Conservation (phyloP, 2,113 vertebrate species). For the Poecile atricapillus region DNA sequence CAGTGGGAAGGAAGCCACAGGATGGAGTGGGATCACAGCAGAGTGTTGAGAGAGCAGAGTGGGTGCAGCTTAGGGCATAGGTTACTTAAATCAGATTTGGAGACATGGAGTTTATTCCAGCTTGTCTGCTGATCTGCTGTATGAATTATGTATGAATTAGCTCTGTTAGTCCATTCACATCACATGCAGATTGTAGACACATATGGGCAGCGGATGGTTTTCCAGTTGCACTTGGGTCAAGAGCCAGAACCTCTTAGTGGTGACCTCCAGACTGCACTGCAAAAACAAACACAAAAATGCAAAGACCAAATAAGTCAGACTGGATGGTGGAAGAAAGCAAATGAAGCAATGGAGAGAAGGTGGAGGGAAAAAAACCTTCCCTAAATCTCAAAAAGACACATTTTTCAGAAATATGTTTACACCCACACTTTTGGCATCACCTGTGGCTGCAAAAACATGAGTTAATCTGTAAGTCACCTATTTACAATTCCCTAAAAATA, state of each 20-base stretch:
- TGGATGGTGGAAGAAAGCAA: background rate
- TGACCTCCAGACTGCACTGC: background rate
- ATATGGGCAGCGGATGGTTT: background rate
- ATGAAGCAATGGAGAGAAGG: background rate
- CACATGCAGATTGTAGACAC: background rate
- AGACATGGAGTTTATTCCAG: background rate
- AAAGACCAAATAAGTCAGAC: background rate
- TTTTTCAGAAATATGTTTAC: background rate
- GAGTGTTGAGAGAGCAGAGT: background rate
- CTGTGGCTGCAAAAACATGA: background rate
- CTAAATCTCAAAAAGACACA: background rate
- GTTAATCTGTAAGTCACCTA: background rate
- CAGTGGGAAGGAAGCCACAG: background rate
- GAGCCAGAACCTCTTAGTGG: background rate
- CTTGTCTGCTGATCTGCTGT: background rate
- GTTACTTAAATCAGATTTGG: background rate
- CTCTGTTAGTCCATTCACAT: background rate
- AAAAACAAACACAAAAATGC: background rate
- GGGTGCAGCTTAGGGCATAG: background rate
- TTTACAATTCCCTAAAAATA: slow-evolving; percentile 12
- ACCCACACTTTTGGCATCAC: background rate
- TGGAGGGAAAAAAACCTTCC: background rate
- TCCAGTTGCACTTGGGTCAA: background rate
- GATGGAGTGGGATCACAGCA: background rate
- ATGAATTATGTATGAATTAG: background rate